Percentiles rank a stretch among this genome's conserved stretches.
Evolutionary conservation across 2,888 invertebrate genomes (phyloP).

Genomic region (Xestia c-nigrum): DNA sequence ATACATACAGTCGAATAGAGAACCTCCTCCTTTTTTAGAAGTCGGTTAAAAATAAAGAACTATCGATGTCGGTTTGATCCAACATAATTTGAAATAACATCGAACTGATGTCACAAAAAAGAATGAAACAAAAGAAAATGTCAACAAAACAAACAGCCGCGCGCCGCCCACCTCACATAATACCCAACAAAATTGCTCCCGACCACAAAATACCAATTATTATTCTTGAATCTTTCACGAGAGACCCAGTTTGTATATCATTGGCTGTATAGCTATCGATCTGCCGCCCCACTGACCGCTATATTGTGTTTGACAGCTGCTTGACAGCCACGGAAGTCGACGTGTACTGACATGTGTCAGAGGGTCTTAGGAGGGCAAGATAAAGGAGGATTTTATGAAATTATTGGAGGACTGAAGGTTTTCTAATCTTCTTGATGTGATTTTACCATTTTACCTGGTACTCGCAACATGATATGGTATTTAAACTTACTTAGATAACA

Average conservation of each 20-base stretch:
- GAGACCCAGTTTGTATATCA: constrained; percentile 10
- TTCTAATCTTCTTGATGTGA: background rate
- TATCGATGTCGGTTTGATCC: background rate
- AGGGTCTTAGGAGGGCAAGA: background rate
- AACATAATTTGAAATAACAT: background rate
- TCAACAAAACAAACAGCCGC: background rate
- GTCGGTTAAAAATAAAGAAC: background rate
- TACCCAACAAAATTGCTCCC: background rate
- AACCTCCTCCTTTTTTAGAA: too few species aligned
- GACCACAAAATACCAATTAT: constrained; percentile 7
- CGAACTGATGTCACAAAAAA: background rate
- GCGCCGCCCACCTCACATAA: background rate
- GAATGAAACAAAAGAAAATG: background rate
- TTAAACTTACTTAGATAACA: too few species aligned
- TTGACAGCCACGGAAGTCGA: background rate
- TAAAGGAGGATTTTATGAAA: constrained; percentile 12
- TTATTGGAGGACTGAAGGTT: background rate
- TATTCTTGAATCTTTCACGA: constrained; percentile 29
- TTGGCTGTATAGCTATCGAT: constrained; percentile 57
- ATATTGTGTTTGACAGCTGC: constrained; percentile 47
- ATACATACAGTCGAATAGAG: too few species aligned
- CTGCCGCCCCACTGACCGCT: constrained; percentile 60
- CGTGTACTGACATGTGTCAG: constrained; percentile 20
- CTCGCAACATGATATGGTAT: background rate
- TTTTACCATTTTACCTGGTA: background rate